Evolutionary conservation across 2,888 invertebrate genomes (phyloP).

Genomic region (Anodontia alba): DNA sequence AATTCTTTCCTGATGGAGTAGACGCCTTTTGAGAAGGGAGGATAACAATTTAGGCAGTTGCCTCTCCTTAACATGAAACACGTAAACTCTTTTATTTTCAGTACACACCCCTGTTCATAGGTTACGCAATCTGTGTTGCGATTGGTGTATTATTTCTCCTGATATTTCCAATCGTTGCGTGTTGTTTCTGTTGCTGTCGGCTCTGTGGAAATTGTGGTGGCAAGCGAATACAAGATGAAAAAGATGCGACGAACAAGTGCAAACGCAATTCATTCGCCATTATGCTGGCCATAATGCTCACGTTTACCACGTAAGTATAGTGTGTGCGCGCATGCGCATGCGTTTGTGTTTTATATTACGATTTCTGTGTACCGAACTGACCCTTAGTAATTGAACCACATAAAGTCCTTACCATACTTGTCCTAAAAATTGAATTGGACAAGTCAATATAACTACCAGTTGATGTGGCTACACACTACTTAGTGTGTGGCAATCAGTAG

Average conservation of each 20-base stretch:
- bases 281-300: slow-evolving; percentile 59
- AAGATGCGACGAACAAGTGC: slow-evolving; percentile 54
- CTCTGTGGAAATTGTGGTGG: slow-evolving; percentile 81
- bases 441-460: no score
- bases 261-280: slow-evolving; percentile 65
- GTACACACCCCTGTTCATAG: slow-evolving; percentile 65
- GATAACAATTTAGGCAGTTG: no score
- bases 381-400: background rate
- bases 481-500: no score
- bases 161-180: slow-evolving; percentile 75
- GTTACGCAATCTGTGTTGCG: slow-evolving; percentile 71
- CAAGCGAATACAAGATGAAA: slow-evolving; percentile 65
- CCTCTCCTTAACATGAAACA: no score
- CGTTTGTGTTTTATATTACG: background rate
- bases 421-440: no score
- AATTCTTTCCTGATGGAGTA: no score
- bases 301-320: slow-evolving; percentile 71
- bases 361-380: background rate
- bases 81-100: no score
- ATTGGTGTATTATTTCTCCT: slow-evolving; percentile 76
- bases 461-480: no score
- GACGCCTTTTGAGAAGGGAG: no score
- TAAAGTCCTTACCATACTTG: no score
- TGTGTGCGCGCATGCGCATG: no score
- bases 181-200: slow-evolving; percentile 81